Percentiles rank a stretch among this genome's conserved stretches.
phyloP scores from a whole-genome alignment of 2,888 invertebrate species.

The Ectemnius cavifrons region DNA sequence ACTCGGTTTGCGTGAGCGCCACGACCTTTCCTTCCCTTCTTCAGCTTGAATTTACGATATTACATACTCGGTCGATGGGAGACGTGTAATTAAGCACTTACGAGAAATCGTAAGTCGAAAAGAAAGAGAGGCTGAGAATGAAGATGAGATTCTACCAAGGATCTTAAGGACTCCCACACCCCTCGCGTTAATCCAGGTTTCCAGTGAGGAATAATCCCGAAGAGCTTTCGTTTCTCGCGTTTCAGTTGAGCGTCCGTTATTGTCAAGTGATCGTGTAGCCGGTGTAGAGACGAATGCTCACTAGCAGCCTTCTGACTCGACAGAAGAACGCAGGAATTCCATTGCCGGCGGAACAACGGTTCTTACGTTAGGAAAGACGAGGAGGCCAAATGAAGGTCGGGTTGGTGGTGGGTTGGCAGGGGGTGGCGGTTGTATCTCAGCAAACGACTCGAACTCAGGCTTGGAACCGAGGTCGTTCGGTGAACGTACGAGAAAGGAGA shows the following conservation, averaged over 20 bases:
- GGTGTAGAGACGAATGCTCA: conserved; percentile 26
- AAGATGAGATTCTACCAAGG: no score
- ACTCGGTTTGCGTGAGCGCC: no score
- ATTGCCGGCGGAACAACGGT: conserved; percentile 24
- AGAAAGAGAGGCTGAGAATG: no score
- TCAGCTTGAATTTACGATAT: no score
- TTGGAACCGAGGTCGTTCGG: conserved; percentile 63
- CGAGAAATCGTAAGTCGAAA: no score
- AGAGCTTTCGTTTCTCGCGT: conserved; percentile 19
- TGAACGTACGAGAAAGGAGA: conserved; percentile 68
- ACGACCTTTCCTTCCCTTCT: no score
- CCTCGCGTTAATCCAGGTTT: no score
- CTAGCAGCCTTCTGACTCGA: conserved; percentile 23
- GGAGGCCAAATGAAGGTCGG: conserved; percentile 17
- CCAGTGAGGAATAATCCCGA: conserved; percentile 6
- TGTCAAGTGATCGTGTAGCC: conserved; percentile 18
- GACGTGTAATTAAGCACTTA: no score
- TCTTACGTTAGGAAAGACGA: conserved; percentile 14
- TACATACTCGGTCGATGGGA: no score
- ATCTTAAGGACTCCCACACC: no score
- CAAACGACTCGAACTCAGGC: conserved; percentile 52
- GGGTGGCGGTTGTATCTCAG: conserved; percentile 55
- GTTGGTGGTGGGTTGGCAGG: conserved; percentile 16
- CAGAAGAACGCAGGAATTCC: conserved; percentile 47
- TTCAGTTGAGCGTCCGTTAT: conserved; percentile 28